Percentiles rank a stretch among this genome's conserved stretches.
Conservation (phyloP, 1,140 invertebrate genomes). For the Laodelphax striatellus region DNA sequence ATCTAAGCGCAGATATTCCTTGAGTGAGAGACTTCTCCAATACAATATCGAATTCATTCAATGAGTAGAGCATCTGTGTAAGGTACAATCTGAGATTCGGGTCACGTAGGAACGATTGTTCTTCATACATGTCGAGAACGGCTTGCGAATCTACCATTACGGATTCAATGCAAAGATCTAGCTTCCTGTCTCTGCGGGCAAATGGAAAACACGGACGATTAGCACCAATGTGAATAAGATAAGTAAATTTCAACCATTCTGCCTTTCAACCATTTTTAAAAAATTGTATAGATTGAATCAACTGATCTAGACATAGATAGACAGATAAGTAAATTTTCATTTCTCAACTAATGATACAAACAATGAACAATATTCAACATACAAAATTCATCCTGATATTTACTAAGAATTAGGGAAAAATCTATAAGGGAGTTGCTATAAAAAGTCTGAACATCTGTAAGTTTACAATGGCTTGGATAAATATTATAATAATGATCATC, state of each 20-base stretch:
- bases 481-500: too few species aligned
- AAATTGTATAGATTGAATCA: too few species aligned
- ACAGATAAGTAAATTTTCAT: too few species aligned
- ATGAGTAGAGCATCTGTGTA: slow-evolving; percentile 78
- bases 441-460: too few species aligned
- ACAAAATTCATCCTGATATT: too few species aligned
- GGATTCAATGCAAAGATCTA: slow-evolving; percentile 78
- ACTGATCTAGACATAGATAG: too few species aligned
- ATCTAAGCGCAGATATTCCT: slow-evolving; percentile 46
- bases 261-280: slow-evolving; percentile 2
- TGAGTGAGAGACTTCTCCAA: slow-evolving; percentile 90
- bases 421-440: too few species aligned
- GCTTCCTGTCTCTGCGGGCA: slow-evolving; percentile 71
- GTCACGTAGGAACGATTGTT: slow-evolving; percentile 85
- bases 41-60: slow-evolving; percentile 86
- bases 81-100: slow-evolving; percentile 75
- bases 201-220: slow-evolving; percentile 12
- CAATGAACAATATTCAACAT: too few species aligned
- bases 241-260: slow-evolving; percentile 3
- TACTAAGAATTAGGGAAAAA: too few species aligned
- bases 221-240: slow-evolving; percentile 11
- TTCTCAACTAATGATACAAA: too few species aligned
- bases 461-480: too few species aligned
- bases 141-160: slow-evolving; percentile 81
- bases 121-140: slow-evolving; percentile 90